Evolutionary conservation across 2,113 vertebrate species (phyloP).

Genomic region (Puntigrus tetrazona): DNA sequence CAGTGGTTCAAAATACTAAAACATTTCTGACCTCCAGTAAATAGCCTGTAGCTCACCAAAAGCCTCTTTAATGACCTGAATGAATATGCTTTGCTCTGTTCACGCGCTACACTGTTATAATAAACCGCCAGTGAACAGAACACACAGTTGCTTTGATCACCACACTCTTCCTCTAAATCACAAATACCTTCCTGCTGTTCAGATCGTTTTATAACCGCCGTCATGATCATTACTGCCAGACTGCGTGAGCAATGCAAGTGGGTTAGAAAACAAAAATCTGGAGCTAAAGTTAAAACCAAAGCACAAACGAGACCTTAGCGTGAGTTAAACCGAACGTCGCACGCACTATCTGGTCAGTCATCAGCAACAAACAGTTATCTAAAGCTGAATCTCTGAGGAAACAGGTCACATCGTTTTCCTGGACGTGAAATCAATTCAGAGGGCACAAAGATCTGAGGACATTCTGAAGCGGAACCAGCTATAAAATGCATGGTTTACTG

Average conservation of each 20-base stretch:
- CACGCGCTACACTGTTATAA: not conserved
- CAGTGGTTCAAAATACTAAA: not conserved
- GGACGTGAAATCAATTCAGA: constrained; percentile 5
- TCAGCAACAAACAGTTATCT: not conserved
- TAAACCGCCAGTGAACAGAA: not conserved
- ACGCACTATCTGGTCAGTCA: not conserved
- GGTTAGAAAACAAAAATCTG: not conserved
- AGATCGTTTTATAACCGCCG: not conserved
- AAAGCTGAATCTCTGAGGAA: not conserved
- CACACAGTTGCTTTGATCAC: not conserved
- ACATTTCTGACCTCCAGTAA: not conserved
- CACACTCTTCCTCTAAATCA: not conserved
- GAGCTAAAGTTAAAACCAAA: not conserved
- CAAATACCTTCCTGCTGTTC: not conserved
- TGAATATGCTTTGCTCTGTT: not conserved
- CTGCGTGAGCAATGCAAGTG: not conserved
- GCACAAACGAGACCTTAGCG: not conserved
- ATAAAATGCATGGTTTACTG: not conserved
- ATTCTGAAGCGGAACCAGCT: not conserved
- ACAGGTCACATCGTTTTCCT: not conserved
- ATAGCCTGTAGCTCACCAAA: not conserved
- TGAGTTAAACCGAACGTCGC: not conserved
- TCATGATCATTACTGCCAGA: not conserved
- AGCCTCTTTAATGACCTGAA: not conserved
- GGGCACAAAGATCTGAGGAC: not conserved